Percentiles rank a stretch among this genome's conserved stretches.
phyloP scores from a whole-genome alignment of 2,888 invertebrate genomes.

The Lissonota sp. region DNA sequence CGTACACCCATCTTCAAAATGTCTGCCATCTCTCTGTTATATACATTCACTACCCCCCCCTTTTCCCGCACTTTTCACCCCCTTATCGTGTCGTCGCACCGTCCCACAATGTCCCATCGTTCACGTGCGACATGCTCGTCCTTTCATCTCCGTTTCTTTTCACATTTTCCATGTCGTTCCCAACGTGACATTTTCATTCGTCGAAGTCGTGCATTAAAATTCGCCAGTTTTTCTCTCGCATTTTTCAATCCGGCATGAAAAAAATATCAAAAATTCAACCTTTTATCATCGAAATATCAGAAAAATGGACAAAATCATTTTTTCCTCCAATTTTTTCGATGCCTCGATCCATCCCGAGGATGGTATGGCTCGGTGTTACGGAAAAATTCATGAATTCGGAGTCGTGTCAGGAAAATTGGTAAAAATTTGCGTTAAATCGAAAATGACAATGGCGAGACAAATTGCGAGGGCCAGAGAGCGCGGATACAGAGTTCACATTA shows the following conservation, averaged over 20 bases:
- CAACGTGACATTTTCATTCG: neutral
- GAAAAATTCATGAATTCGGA: too few relatives aligned
- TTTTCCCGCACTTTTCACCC: neutral
- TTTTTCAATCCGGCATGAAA: too few relatives aligned
- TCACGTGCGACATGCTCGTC: neutral
- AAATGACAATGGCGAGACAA: constrained; percentile 25
- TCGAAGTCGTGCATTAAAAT: neutral
- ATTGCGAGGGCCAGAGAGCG: constrained; percentile 4
- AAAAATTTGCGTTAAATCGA: neutral
- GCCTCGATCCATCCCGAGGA: too few relatives aligned
- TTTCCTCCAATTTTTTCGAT: too few relatives aligned
- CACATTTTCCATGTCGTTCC: constrained; percentile 9
- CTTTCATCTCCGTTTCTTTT: constrained; percentile 26
- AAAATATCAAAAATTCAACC: too few relatives aligned
- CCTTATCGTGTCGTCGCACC: too few relatives aligned
- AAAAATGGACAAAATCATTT: too few relatives aligned
- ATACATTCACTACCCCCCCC: neutral
- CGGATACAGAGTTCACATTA: constrained; percentile 25
- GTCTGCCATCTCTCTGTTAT: constrained; percentile 26
- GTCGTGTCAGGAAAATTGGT: too few relatives aligned
- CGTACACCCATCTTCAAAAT: neutral
- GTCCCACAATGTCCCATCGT: constrained; percentile 1
- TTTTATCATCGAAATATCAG: too few relatives aligned
- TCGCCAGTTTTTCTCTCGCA: too few relatives aligned
- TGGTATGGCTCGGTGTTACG: too few relatives aligned